These are phyloP conservation scores for Poecilobothrus nobilitatus DNA, from an alignment of 2,888 invertebrate species.

Conservation along the genomic window DNA sequence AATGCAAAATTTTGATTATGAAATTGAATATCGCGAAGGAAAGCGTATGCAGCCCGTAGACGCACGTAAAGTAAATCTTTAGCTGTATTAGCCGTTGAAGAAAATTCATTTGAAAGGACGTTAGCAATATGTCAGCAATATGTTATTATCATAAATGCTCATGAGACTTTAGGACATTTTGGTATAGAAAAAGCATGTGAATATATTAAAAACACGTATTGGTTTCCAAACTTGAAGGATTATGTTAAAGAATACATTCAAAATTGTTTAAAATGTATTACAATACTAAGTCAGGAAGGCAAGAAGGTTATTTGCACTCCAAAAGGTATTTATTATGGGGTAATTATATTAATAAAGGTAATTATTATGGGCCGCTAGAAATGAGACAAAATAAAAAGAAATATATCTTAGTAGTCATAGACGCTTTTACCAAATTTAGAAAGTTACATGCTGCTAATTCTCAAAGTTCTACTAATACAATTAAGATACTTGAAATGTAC, in stretches of 20 bases:
- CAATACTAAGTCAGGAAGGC: background rate
- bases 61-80: conserved; percentile 14
- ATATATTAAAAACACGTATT: conserved; percentile 14
- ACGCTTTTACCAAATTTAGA: conserved; percentile 11
- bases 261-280: conserved; percentile 11
- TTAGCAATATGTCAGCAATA: conserved; percentile 17
- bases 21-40: conserved; percentile 17
- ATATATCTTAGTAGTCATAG: conserved; percentile 10
- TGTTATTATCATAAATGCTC: conserved; percentile 16
- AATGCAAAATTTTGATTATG: no score
- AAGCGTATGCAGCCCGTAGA: conserved; percentile 18
- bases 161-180: conserved; percentile 18
- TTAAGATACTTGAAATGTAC: no score
- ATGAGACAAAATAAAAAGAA: background rate
- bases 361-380: background rate
- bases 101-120: conserved; percentile 14
- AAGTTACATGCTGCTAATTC: conserved; percentile 9
- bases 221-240: no score
- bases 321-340: conserved; percentile 8
- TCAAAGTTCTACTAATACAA: background rate
- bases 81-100: conserved; percentile 14
- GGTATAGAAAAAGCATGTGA: conserved; percentile 17
- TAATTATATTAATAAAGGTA: background rate
- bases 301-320: background rate
- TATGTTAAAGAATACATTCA: conserved; percentile 7